Base-by-base conservation (phyloP, 2,888 invertebrate genomes). In the Imbricaverruca yamaguchii region DNA sequence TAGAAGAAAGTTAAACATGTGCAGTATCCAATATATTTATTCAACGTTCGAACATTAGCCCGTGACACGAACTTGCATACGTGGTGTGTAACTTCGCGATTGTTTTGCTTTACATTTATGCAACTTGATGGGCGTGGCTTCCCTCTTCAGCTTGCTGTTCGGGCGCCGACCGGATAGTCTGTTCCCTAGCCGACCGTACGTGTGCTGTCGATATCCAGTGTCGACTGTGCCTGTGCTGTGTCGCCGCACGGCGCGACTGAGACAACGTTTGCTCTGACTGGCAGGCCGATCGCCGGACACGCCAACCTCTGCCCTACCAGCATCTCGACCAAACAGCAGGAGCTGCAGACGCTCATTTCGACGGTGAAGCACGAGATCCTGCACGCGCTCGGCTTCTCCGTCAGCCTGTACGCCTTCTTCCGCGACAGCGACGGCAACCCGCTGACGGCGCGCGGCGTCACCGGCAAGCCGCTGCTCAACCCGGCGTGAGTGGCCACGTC, bases 281-380 rank as follows among this genome's bases (percentile, higher is more conserved):
- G 77, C 87, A 95, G 98, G 83, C 99, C 99, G 0, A 96, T 99
- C 82, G 98, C 98, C 0, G 99, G 99, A 0, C 98, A 99, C 89
- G 97, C 98, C 0, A 99, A 99, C 89, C 92, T 99, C 85, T 99
- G 99, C 85, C 99, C 99, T 0, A 92, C 93, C 39, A 95, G 95
- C 85, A 93, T 99, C 84, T 96, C 95, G 83, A 95, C 95, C 25
- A 94, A 94, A 85, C 92, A 93, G 80, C 93, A 97, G 85, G 97
- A 98, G 86, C 89, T 97, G 84, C 95, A 94, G 84, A 96, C 94
- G 0, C 90, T 97, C 6, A 89, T 97, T 84, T 97, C 98, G 1
- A 98, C 98, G 0, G 97, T 99, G 21, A 98, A 98, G 86, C 99
- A 99, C 87, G 99, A 99, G 88, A 98, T 99, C 87, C 89, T 98